Evolutionary conservation across 2,888 invertebrate species (phyloP).

Genomic region (Silvanus unidentatus): DNA sequence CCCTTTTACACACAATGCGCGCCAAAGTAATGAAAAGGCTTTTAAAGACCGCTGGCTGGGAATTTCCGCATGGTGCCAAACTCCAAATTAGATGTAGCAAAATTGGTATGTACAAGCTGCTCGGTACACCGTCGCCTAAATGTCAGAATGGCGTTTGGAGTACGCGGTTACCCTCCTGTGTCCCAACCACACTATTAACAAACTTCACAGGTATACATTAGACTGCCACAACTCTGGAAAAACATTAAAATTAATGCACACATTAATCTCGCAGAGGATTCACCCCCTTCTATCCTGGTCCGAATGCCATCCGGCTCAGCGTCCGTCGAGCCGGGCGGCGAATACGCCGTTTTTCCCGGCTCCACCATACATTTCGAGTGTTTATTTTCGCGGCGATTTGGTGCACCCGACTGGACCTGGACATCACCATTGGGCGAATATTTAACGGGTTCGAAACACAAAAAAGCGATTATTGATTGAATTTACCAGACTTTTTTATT

Average conservation of each 20-base stretch:
- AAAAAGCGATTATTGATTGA: no score
- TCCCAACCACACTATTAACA: slow-evolving; percentile 78
- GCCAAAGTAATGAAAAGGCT: no score
- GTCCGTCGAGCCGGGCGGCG: slow-evolving; percentile 72
- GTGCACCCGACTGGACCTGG: slow-evolving; percentile 86
- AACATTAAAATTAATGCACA: background rate
- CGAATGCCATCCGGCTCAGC: slow-evolving; percentile 73
- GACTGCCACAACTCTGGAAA: no score
- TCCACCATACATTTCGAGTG: slow-evolving; percentile 78
- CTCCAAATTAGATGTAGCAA: slow-evolving; percentile 73
- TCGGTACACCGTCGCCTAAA: slow-evolving; percentile 68
- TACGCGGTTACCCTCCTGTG: slow-evolving; percentile 71
- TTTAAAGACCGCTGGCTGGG: slow-evolving; percentile 55
- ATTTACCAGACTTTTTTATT: no score
- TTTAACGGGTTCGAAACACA: slow-evolving; percentile 64
- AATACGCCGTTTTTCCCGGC: slow-evolving; percentile 74
- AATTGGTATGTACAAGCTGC: slow-evolving; percentile 76
- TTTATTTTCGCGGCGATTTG: slow-evolving; percentile 66
- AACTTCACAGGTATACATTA: slow-evolving; percentile 68
- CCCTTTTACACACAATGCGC: background rate
- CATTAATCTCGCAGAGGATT: slow-evolving; percentile 58
- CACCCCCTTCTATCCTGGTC: slow-evolving; percentile 75
- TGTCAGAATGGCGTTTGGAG: slow-evolving; percentile 82
- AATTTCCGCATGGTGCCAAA: slow-evolving; percentile 71
- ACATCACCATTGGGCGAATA: slow-evolving; percentile 74